phyloP scores from a whole-genome alignment of 2,888 invertebrate genomes.

The Apamea anceps region DNA sequence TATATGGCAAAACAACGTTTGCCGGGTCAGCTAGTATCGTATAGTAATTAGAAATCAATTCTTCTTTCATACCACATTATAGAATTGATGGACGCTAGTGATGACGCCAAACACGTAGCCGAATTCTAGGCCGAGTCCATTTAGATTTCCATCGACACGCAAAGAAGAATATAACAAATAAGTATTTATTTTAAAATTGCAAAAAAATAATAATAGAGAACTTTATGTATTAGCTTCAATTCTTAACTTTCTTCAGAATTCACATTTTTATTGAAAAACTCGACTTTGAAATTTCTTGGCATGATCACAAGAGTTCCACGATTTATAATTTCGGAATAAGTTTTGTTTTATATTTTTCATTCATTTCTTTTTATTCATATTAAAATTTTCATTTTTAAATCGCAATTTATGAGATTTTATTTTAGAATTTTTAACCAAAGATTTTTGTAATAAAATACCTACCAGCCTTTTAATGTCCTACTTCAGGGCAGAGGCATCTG shows the following conservation, averaged over 20 bases:
- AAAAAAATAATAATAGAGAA: constrained; percentile 8
- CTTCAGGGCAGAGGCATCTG: not conserved
- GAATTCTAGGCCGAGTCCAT: too few relatives aligned
- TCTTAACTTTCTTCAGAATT: constrained; percentile 21
- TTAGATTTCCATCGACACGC: too few relatives aligned
- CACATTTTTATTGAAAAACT: constrained; percentile 25
- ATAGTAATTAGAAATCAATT: too few relatives aligned
- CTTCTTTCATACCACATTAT: not conserved
- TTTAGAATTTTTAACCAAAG: not conserved
- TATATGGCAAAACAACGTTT: too few relatives aligned
- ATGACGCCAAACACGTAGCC: too few relatives aligned
- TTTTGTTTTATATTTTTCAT: constrained; percentile 22
- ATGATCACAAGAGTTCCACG: constrained; percentile 31
- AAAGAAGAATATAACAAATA: not conserved
- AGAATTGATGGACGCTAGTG: too few relatives aligned
- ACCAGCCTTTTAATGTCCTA: not conserved
- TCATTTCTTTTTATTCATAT: constrained; percentile 5
- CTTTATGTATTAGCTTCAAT: constrained; percentile 11
- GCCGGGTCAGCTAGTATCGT: too few relatives aligned
- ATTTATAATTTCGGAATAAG: constrained; percentile 37
- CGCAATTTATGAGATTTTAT: not conserved
- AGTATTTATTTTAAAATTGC: not conserved
- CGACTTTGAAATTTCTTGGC: constrained; percentile 36
- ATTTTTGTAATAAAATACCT: not conserved
- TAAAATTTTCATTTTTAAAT: not conserved